Evolutionary conservation across 1,140 invertebrate species (phyloP), one percentile per base, ranked within the genome.

Genomic region (Dendrolimus kikuchii): DNA sequence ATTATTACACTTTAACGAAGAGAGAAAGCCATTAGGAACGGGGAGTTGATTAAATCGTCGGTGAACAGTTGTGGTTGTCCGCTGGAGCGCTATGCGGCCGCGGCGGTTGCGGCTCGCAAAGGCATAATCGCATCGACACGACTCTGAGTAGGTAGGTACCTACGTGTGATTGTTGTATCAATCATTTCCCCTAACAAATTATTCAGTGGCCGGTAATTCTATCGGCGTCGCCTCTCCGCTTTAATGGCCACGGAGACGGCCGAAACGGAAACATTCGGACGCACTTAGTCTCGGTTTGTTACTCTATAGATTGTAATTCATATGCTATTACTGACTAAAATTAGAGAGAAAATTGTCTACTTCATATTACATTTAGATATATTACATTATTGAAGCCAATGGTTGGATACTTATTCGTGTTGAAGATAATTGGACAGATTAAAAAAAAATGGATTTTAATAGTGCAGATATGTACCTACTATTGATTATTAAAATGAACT

Each of bases 161-260:
- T 85, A 85, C 72, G 68, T 72, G 71, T 77, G 82, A 83, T 86
- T 77, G 76, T 82, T 79, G 78, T 82, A 86, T 86, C 82, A 86
- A 86, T 86, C 82, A 83, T 83, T 82, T 81, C 77, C 77, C 71
- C 72, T 81, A 85, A 81, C 79, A 83, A 81, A 86, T 86, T 81
- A 86, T 83, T 77, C 80, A 80, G 81, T 79, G 77, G 79, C 66
- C 64, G 68, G 74, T 82, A 78, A 81, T 85, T 81, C 65, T 81
- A 81, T 81, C 75, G 72, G 71, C 68, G 71, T 65, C 62, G 55
- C 46, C 57, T 62, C 60, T 74, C 62, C 60, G 61, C 51, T 47
- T 61, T 77, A 81, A 81, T 77, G 74, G 73, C 59, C 59, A 59
- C 60, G 52, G 62, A 65, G 64, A 68, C 60, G 63, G 57, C 59